Base-by-base conservation (phyloP, 2,113 vertebrate species). In the Astatotilapia flaviijosephi region DNA sequence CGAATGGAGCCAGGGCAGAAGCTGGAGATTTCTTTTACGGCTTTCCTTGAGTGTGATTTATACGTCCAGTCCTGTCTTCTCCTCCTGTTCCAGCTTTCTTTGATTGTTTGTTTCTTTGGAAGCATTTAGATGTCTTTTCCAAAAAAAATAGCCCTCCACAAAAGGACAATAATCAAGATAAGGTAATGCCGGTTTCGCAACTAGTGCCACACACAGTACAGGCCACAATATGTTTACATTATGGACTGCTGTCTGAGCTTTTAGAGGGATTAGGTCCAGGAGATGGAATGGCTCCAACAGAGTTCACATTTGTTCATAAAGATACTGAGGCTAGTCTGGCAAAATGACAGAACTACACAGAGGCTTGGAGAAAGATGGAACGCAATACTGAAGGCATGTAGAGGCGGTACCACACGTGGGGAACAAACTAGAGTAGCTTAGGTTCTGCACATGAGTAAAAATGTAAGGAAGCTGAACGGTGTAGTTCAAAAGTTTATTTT, bases 151-250 rank as follows among this genome's bases (percentile, higher is more conserved):
- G 33, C 6, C 37, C 3, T 45, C 80, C n/a, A 19, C 45, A 85
- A 40, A 82, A 82, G 33, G 37, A 91, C 79, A 90, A 91, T 79
- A 87, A 92, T 85, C 85, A 88, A 90, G 80, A 90, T 83, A 84
- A 60, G 60, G 82, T 68, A 49, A 85, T 58, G 65, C 21, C 19
- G 9, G 45, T 86, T 87, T 90, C 68, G 40, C 55, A 81, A 84
- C 87, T 47, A 42, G 54, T 60, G 83, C 87, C 87, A 83, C 90
- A 88, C 83, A 19, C 86, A 83, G 83, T 28, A 54, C 80, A 47
- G 89, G 83, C 86, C 85, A 70, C 90, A 35, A 23, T 82, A 55
- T 93, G 89, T 92, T 95, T 94, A 93, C 83, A 89, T 88, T 83
- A 47, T 6, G 53, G 6, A 82, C 19, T 62, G 28, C 70, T 53